Conservation (phyloP, 2,888 invertebrate species). For the Icerya purchasi region DNA sequence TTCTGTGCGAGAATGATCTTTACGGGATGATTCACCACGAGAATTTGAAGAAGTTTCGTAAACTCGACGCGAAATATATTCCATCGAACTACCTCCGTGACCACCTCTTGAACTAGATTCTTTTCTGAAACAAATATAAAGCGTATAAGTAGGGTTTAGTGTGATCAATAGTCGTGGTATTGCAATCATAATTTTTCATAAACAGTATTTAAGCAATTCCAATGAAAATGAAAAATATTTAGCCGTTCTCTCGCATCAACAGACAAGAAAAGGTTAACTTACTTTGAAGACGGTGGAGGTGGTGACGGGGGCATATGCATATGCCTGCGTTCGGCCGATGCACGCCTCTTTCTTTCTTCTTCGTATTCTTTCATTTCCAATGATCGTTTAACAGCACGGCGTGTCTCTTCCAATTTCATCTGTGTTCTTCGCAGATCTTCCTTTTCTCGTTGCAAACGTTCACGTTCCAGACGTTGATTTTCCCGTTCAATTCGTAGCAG, state of each 20-base stretch:
- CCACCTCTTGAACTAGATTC: not conserved
- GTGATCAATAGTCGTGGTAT: too few species aligned
- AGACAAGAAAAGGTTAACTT: too few species aligned
- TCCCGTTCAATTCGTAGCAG: slow-evolving; percentile 62
- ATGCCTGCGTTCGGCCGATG: slow-evolving; percentile 9
- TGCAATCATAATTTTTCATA: too few species aligned
- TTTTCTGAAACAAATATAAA: not conserved
- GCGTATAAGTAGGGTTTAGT: too few species aligned
- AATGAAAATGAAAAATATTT: too few species aligned
- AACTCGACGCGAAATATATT: not conserved
- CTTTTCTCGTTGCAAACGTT: slow-evolving; percentile 44
- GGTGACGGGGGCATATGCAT: slow-evolving; percentile 5
- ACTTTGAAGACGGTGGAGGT: too few species aligned
- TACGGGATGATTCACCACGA: not conserved
- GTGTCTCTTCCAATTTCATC: slow-evolving; percentile 16
- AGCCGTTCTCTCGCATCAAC: too few species aligned
- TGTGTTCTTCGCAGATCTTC: slow-evolving; percentile 48
- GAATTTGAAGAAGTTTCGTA: not conserved
- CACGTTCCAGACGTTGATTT: slow-evolving; percentile 45
- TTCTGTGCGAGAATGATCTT: not conserved
- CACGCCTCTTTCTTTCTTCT: slow-evolving; percentile 10
- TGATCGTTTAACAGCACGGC: slow-evolving; percentile 10
- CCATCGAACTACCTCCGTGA: not conserved
- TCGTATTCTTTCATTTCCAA: slow-evolving; percentile 7
- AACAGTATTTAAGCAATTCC: too few species aligned